These are phyloP conservation scores for Agonopterix subpropinquella DNA, from an alignment of 2,888 invertebrate species.

Conservation along the genomic window DNA sequence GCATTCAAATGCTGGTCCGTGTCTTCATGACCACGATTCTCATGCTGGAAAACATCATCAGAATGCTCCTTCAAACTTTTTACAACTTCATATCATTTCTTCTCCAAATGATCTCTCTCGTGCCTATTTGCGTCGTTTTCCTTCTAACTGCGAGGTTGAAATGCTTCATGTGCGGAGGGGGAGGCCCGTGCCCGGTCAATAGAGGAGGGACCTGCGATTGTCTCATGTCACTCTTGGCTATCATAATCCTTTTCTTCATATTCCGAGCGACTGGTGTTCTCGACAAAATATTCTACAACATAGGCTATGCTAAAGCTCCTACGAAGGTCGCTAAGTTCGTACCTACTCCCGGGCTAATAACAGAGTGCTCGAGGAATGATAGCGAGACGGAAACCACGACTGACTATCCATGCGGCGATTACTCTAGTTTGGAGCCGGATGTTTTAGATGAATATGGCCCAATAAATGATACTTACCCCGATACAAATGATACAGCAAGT, in stretches of 20 bases:
- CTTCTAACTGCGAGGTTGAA: conserved; percentile 46
- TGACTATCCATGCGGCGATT: neutral
- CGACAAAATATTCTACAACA: conserved; percentile 49
- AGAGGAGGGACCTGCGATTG: conserved; percentile 54
- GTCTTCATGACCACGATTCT: conserved; percentile 58
- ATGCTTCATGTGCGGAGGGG: conserved; percentile 56
- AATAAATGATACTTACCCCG: too few species aligned
- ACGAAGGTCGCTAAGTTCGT: conserved; percentile 25
- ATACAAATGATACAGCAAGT: too few species aligned
- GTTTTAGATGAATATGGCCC: too few species aligned
- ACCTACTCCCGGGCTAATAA: conserved; percentile 44
- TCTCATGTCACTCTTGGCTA: conserved; percentile 44
- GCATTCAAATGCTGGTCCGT: conserved; percentile 54
- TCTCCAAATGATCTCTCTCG: conserved; percentile 50
- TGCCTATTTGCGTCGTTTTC: conserved; percentile 57
- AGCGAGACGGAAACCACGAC: conserved; percentile 1
- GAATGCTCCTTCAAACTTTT: conserved; percentile 52
- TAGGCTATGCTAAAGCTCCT: conserved; percentile 48
- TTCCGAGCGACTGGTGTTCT: conserved; percentile 50
- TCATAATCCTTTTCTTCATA: conserved; percentile 46
- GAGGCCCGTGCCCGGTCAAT: conserved; percentile 46
- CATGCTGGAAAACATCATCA: conserved; percentile 56
- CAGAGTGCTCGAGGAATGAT: conserved; percentile 46
- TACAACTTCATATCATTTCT: conserved; percentile 60
- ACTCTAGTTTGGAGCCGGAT: neutral